Base-by-base conservation (phyloP, 2,797 vertebrate genomes). In the Kryptolebias ocellatus region DNA sequence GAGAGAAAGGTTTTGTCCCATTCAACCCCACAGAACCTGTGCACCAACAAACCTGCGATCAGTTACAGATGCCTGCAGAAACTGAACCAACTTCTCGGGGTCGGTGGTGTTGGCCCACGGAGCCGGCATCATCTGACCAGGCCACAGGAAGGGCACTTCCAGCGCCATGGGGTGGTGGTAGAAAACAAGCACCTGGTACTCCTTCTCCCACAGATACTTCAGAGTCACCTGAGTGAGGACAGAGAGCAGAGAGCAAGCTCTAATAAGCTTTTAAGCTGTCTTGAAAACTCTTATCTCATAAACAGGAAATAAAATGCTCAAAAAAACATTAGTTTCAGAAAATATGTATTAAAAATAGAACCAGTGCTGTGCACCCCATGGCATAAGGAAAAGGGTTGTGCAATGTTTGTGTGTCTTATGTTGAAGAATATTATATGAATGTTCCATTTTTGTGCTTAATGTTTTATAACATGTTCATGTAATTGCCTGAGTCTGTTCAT, bases 101-200 rank as follows among this genome's bases (percentile, higher is more conserved):
- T 99, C 98, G 0, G 98, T 99, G 65, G 97, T 99, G 89, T 99
- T 99, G 79, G 97, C 97, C 96, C 97, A 98, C 3, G 96, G 96
- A 47, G 97, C 86, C 2, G 98, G 98, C 97, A 99, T 98, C 97
- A 99, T 99, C 93, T 99, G 98, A 56, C 98, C 98, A 0, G 98
- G 98, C 98, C 98, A 99, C 66, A 99, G 94, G 84, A 98, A 99
- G 7, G 96, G 94, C 31, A 99, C 95, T 73, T 98, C 97, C 5
- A 99, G 92, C 49, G 98, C 97, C 90, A 98, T 97, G 12, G 98
- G 98, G 65, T 96, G 96, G 70, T 99, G 98, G 76, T 99, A 99
- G 91, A 99, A 99, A 67, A 99, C 97, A 18, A 99, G 88, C 46
- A 99, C 95, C 86, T 99, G 98, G 78, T 95, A 96, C 83, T 98